Evolutionary conservation across 2,113 vertebrate genomes (phyloP), one percentile per base, ranked within the genome.

Genomic region (Lynx canadensis): DNA sequence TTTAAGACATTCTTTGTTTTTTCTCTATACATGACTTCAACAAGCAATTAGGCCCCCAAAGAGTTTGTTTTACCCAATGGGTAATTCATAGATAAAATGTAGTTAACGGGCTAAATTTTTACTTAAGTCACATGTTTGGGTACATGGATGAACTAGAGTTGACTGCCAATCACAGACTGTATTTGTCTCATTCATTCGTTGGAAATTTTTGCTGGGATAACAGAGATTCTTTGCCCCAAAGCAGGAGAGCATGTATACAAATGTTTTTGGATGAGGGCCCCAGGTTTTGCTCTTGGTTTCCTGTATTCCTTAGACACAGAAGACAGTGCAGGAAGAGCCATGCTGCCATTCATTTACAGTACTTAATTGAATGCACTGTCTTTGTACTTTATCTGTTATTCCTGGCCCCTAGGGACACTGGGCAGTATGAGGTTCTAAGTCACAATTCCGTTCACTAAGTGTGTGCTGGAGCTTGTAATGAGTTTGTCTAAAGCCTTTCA

Each of bases 401-500:
- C 79, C 81, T 95, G 52, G 48, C 79, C 97, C 95, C 97, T 55
- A 10, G 94, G 95, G 68, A 98, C 81, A 94, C 41, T 96, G 68
- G 97, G 50, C 76, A 98, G 94, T 96, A 96, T 97, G 96, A 98
- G 89, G 97, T 97, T 98, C 55, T 98, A 97, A 98, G 98, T 97
- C 97, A 97, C 97, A 98, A 96, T 98, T 98, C 95, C 95, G 96
- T 98, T 98, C 97, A 98, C 97, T 97, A 98, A 98, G 91, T 98
- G 98, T 99, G 98, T 99, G 98, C 95, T 98, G 98, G 98, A 99
- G 98, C 98, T 98, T 99, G 98, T 98, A 98, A 99, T 98, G 98
- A 98, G 98, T 98, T 99, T 99, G 97, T 99, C 99, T 98, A 98
- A 98, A 98, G 98, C 94, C 97, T 98, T 99, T 98, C 98, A 99